Percentiles rank a stretch among this genome's conserved stretches.
Evolutionary conservation across 2,888 invertebrate genomes (phyloP).

Genomic region (Metallyticus violacea): DNA sequence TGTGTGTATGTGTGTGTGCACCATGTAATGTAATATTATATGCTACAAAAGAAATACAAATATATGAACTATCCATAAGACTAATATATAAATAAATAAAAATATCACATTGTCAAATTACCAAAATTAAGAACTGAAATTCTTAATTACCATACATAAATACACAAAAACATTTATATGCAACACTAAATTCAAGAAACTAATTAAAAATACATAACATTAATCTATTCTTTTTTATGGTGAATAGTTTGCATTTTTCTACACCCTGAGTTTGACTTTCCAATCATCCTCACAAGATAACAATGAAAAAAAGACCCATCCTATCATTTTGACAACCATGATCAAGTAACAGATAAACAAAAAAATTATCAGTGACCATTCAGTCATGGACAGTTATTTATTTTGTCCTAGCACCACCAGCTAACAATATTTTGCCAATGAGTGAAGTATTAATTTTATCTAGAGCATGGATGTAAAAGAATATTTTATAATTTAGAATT

Average conservation of each 20-base stretch:
- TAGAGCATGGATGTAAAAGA: not conserved
- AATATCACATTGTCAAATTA: not conserved
- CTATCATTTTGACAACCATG: too few species aligned
- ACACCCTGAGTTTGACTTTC: not conserved
- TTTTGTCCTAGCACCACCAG: not conserved
- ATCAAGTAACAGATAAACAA: not conserved
- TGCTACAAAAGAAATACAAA: not conserved
- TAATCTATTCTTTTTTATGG: not conserved
- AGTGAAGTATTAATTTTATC: not conserved
- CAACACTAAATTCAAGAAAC: not conserved
- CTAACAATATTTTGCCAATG: not conserved
- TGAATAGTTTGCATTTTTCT: not conserved
- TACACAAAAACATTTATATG: not conserved
- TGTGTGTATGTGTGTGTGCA: not conserved
- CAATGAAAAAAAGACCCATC: too few species aligned
- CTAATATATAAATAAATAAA: not conserved
- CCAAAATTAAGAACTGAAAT: not conserved
- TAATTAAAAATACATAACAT: too few species aligned
- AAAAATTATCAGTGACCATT: not conserved
- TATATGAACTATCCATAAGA: not conserved
- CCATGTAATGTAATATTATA: not conserved
- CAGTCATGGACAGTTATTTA: not conserved
- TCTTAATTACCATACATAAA: not conserved
- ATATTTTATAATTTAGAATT: not conserved
- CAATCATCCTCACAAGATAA: not conserved